Evolutionary conservation across 2,797 vertebrate genomes (phyloP), one percentile per base, ranked within the genome.

Genomic region (Xyrichtys novacula): DNA sequence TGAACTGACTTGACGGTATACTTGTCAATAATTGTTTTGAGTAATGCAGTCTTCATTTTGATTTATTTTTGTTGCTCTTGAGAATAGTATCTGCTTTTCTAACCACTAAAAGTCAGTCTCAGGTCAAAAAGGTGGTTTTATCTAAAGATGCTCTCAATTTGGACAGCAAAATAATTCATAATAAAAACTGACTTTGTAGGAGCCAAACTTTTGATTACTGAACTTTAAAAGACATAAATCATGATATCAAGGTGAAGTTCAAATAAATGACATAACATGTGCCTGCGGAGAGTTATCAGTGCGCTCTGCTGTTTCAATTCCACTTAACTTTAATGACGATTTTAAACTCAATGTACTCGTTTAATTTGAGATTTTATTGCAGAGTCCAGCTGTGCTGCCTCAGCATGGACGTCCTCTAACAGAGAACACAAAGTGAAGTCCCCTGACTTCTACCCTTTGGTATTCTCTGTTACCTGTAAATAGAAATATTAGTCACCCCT

Each of bases 401-500:
- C 50, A 71, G 40, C 25, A 40, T 9, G n/a, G 15, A 11, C 22
- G 43, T 59, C 48, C 60, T 72, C 43, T 14, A 39, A 16, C 19
- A 19, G 58, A 9, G 57, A 40, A 34, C 62, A 42, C 20, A 7
- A 34, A 64, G 38, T 54, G 11, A 76, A 31, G 42, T 65, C n/a
- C 8, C 8, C 19, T 62, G 38, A 50, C 48, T 29, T 28, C 29
- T 23, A 3, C 22, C 34, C 5, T 39, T 52, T 39, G 10, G 17
- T 1, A n/a, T 15, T 23, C 25, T 32, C 39, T 40, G 56, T 54
- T 39, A 47, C 25, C 14, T 29, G 29, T 52, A 64, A 58, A 48
- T 71, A 34, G 46, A 63, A 12, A 3, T 38, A 53, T 71, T 67
- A 57, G 19, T 67, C 57, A 65, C 26, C 20, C 52, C n/a, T 11